Evolutionary conservation across 2,888 invertebrate genomes (phyloP).

Genomic region (Amphipoea oculea): DNA sequence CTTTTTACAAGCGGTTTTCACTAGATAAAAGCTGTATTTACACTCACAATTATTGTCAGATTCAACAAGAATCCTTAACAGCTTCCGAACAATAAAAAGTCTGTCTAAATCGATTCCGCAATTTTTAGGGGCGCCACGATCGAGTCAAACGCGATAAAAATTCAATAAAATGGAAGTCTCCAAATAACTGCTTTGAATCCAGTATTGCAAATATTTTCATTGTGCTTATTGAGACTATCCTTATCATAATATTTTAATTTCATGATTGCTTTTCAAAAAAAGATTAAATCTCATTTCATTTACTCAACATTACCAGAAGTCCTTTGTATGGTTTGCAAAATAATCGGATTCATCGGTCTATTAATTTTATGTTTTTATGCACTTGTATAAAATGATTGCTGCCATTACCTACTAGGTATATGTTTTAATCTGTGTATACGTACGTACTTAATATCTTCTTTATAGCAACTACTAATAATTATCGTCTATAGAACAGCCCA

Average conservation of each 20-base stretch:
- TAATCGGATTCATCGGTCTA: background rate
- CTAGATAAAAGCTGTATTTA: background rate
- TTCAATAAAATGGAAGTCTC: constrained; percentile 29
- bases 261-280: background rate
- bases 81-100: constrained; percentile 1
- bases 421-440: background rate
- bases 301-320: background rate
- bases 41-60: background rate
- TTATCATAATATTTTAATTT: background rate
- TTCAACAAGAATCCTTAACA: background rate
- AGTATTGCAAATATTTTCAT: constrained; percentile 6
- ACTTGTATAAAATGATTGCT: background rate
- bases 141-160: constrained; percentile 26
- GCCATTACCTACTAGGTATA: background rate
- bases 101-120: background rate
- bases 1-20: background rate
- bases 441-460: background rate
- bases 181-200: constrained; percentile 9
- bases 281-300: background rate
- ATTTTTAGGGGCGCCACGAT: constrained; percentile 2
- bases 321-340: constrained; percentile 18
- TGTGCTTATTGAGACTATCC: constrained; percentile 4
- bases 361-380: constrained; percentile 17
- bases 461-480: background rate
- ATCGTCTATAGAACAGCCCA: background rate